Percentiles rank a stretch among this genome's conserved stretches.
Evolutionary conservation across 2,113 vertebrate genomes (phyloP).

Genomic region (Periophthalmus modestus): DNA sequence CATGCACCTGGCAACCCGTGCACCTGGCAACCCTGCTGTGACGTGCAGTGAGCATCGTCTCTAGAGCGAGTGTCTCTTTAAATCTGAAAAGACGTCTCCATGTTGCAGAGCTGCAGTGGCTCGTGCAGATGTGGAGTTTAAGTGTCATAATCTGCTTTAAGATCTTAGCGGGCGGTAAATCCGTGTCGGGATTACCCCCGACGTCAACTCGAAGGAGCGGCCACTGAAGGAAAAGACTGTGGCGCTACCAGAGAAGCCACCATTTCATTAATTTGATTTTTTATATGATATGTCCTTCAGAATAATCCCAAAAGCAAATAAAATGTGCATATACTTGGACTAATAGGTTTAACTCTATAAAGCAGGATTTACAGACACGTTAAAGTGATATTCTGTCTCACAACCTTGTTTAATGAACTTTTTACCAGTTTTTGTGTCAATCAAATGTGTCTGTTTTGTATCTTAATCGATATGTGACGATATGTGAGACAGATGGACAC

Average conservation of each 20-base stretch:
- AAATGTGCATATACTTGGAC: neutral
- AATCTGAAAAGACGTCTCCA: constrained; percentile 50
- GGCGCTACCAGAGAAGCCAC: neutral
- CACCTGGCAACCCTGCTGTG: neutral
- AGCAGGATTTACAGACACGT: no score
- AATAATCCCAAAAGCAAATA: neutral
- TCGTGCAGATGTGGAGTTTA: constrained; percentile 18
- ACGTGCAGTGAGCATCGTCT: neutral
- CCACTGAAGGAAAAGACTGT: neutral
- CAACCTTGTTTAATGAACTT: no score
- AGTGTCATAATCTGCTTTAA: constrained; percentile 52
- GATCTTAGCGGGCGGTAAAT: constrained; percentile 37
- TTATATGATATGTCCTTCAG: neutral
- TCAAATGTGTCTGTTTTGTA: no score
- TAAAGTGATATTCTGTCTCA: no score
- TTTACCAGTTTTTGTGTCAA: no score
- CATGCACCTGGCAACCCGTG: no score
- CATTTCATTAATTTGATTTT: neutral
- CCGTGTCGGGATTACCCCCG: constrained; percentile 46
- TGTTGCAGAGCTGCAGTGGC: constrained; percentile 7
- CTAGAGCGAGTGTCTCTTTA: constrained; percentile 15
- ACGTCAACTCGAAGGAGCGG: constrained; percentile 15
- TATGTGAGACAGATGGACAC: no score
- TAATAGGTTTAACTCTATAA: neutral
- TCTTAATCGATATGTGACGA: no score